phyloP scores from a whole-genome alignment of 2,797 vertebrate genomes.

The Cyprinodon diabolis region DNA sequence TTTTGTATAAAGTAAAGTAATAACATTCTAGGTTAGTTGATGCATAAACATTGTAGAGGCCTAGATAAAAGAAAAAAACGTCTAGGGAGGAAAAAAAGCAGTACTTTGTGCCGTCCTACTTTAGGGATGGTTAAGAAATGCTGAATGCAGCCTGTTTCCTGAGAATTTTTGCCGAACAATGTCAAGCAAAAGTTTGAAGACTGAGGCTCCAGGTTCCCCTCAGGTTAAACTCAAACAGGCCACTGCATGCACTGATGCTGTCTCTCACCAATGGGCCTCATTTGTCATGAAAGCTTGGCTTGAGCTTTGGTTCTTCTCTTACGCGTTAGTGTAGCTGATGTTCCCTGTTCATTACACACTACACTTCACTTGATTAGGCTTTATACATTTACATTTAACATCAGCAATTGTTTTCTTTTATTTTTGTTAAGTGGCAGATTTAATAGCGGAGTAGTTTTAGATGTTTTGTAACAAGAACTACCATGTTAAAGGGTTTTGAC shows the following conservation, averaged over 20 bases:
- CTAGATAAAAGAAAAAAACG: neutral
- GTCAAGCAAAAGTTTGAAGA: constrained; percentile 22
- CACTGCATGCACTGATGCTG: constrained; percentile 52
- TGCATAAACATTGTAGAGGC: neutral
- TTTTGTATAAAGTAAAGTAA: too few relatives aligned
- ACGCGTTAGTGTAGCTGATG: constrained; percentile 5
- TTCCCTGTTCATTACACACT: constrained; percentile 19
- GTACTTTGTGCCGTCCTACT: constrained; percentile 5
- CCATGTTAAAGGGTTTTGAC: neutral
- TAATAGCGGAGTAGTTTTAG: neutral
- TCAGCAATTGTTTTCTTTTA: too few relatives aligned
- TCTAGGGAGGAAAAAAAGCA: neutral
- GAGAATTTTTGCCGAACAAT: constrained; percentile 48
- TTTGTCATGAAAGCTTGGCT: constrained; percentile 53
- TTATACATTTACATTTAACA: neutral
- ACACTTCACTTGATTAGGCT: neutral
- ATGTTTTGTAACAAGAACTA: neutral
- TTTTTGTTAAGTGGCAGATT: neutral
- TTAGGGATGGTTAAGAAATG: constrained; percentile 18
- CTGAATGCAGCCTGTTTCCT: constrained; percentile 27
- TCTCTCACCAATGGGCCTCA: constrained; percentile 34
- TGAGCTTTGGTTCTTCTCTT: constrained; percentile 39
- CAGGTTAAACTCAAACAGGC: constrained; percentile 60
- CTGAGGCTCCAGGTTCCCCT: constrained; percentile 27
- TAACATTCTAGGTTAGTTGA: neutral